Conservation (phyloP, 2,113 vertebrate species). For the Leptobrachium leishanense region DNA sequence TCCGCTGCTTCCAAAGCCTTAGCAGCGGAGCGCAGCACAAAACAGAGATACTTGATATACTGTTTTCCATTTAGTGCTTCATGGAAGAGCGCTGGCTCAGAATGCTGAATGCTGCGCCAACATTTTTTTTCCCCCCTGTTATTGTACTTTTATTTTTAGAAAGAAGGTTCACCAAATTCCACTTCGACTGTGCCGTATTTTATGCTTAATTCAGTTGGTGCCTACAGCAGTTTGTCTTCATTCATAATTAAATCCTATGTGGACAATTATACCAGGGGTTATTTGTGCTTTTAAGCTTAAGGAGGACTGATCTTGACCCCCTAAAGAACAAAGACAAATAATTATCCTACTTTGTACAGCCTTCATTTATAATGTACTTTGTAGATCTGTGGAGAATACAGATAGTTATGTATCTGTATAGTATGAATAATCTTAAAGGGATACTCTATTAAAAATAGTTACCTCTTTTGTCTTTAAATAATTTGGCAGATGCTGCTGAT, state of each 20-base stretch:
- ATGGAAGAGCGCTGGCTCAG: slow-evolving; percentile 13
- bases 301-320: too few species aligned
- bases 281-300: neutral
- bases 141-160: slow-evolving; percentile 24
- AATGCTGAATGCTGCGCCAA: neutral
- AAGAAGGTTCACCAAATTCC: neutral
- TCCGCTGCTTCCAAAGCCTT: neutral
- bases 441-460: too few species aligned
- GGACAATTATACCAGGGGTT: neutral
- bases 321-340: too few species aligned
- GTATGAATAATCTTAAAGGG: too few species aligned
- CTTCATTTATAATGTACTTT: too few species aligned
- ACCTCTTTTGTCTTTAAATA: too few species aligned
- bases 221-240: neutral
- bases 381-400: too few species aligned
- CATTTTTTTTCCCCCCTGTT: slow-evolving; percentile 2
- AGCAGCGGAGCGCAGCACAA: neutral
- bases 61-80: slow-evolving; percentile 24
- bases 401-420: too few species aligned
- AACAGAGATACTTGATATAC: slow-evolving; percentile 22
- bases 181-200: neutral
- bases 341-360: too few species aligned
- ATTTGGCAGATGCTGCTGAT: too few species aligned
- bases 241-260: neutral
- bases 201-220: neutral